phyloP scores from a whole-genome alignment of 2,797 vertebrate genomes.

The Protonibea diacanthus region DNA sequence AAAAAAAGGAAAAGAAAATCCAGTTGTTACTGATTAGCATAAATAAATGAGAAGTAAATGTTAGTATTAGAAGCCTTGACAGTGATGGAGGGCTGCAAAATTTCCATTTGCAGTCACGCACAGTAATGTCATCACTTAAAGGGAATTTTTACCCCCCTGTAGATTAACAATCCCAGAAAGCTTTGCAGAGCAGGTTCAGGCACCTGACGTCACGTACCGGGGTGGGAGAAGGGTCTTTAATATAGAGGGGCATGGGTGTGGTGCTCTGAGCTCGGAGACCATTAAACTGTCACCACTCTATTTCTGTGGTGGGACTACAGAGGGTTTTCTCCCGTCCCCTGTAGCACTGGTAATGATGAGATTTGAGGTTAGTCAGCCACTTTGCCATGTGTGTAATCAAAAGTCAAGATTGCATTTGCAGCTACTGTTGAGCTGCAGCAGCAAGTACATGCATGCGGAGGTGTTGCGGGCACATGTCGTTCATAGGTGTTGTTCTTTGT shows the following conservation, averaged over 20 bases:
- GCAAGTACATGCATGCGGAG: constrained; percentile 35
- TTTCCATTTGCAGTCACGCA: constrained; percentile 76
- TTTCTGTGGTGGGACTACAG: constrained; percentile 73
- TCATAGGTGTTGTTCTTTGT: constrained; percentile 16
- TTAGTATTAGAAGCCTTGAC: constrained; percentile 55
- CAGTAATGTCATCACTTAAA: constrained; percentile 68
- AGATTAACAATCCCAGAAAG: constrained; percentile 69
- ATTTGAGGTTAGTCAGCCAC: constrained; percentile 66
- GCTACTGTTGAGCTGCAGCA: constrained; percentile 61
- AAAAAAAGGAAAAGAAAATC: constrained; percentile 16
- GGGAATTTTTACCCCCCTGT: constrained; percentile 63
- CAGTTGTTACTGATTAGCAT: constrained; percentile 78
- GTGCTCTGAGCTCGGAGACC: constrained; percentile 70
- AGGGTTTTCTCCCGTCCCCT: constrained; percentile 57
- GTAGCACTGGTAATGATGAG: constrained; percentile 67
- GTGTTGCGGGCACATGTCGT: constrained; percentile 32
- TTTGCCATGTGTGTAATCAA: constrained; percentile 62
- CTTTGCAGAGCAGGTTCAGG: constrained; percentile 67
- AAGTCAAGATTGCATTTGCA: constrained; percentile 62
- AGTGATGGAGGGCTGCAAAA: constrained; percentile 54
- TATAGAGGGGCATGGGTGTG: constrained; percentile 78
- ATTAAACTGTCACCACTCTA: constrained; percentile 84
- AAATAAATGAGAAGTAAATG: constrained; percentile 77
- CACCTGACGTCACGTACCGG: constrained; percentile 77
- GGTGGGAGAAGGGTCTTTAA: constrained; percentile 72